These are phyloP conservation scores for Oryzias melastigma DNA, from an alignment of 2,113 vertebrate species.

Conservation along the genomic window DNA sequence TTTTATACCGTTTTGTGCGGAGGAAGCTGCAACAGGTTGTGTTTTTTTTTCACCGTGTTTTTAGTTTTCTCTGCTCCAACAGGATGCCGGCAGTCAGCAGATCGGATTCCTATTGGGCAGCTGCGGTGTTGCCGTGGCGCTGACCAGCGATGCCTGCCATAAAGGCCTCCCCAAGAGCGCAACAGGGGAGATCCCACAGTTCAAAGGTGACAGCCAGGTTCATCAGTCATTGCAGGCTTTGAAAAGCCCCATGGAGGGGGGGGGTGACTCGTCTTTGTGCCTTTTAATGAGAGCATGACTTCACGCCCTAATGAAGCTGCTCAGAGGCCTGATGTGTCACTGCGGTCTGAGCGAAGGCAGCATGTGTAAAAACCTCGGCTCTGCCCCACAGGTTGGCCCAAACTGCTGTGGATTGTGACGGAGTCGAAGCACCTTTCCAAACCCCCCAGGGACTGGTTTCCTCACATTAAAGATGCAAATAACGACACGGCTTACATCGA, in stretches of 20 bases:
- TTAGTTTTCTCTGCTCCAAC: conserved; percentile 13
- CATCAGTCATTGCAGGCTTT: conserved; percentile 23
- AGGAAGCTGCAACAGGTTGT: not conserved
- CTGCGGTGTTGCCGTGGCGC: conserved; percentile 96
- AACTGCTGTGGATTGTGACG: conserved; percentile 96
- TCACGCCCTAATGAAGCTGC: no score
- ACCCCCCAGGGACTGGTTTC: conserved; percentile 96
- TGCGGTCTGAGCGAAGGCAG: no score
- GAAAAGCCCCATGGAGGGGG: conserved; percentile 7
- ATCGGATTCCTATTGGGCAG: conserved; percentile 98
- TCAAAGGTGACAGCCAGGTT: conserved; percentile 82
- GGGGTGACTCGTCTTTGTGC: no score
- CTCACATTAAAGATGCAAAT: conserved; percentile 98
- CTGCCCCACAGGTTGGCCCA: conserved; percentile 87
- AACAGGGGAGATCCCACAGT: conserved; percentile 97
- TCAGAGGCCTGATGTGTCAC: no score
- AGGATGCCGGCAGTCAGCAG: conserved; percentile 99
- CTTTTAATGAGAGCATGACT: no score
- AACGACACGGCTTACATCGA: conserved; percentile 98
- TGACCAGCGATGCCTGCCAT: conserved; percentile 97
- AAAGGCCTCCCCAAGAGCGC: conserved; percentile 97
- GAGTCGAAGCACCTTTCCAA: conserved; percentile 98
- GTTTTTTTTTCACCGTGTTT: not conserved
- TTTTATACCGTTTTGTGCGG: no score
- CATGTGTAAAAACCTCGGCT: no score